phyloP scores from a whole-genome alignment of 2,797 vertebrate genomes.

The Sternotherus odoratus region DNA sequence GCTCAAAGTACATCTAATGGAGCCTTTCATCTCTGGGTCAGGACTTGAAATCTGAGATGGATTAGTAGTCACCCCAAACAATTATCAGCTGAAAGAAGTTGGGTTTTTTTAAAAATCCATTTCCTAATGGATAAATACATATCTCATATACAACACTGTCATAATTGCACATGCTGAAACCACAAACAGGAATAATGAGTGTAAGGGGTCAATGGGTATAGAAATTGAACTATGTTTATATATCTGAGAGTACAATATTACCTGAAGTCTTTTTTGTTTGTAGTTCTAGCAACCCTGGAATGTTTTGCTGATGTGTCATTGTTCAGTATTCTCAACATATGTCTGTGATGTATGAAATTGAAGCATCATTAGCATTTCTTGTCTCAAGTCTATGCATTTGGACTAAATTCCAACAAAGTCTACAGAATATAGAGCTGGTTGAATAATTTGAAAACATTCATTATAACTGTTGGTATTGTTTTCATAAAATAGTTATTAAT shows the following conservation, averaged over 20 bases:
- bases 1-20: slow-evolving; percentile 9
- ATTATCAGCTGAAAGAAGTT: slow-evolving; percentile 31
- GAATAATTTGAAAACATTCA: not conserved
- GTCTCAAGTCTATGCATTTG: not conserved
- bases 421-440: not conserved
- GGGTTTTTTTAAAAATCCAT: slow-evolving; percentile 23
- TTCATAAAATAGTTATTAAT: not conserved
- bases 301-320: not conserved
- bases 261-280: not conserved
- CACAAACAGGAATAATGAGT: not conserved
- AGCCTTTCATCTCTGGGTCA: slow-evolving; percentile 15
- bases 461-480: not conserved
- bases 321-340: not conserved
- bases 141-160: not conserved
- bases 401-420: not conserved
- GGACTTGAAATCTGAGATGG: slow-evolving; percentile 12
- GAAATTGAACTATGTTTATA: not conserved
- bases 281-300: not conserved
- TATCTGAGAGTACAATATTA: not conserved
- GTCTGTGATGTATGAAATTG: not conserved
- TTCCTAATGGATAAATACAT: not conserved
- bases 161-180: not conserved
- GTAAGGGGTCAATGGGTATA: not conserved
- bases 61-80: slow-evolving; percentile 37
- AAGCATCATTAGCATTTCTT: not conserved